A percentile compares a stretch with the other conserved stretches of the same genome.
Conservation (phyloP, 2,888 invertebrate genomes). For the Pseudococcus viburni region DNA sequence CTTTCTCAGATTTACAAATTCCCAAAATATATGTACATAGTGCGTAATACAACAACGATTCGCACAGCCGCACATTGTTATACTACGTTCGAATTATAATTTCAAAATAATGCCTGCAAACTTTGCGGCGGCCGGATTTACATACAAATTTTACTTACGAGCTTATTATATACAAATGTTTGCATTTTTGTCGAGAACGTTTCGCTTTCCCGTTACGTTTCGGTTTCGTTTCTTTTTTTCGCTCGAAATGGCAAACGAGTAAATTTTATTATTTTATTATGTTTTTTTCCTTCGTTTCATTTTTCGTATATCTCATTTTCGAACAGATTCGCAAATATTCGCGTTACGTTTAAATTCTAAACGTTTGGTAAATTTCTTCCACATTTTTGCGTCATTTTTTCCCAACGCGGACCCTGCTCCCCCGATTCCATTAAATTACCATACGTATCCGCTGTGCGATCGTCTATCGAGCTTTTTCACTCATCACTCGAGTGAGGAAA, state of each 20-base stretch:
- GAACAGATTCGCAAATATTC: neutral
- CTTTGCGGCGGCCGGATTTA: neutral
- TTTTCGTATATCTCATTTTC: neutral
- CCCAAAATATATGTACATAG: too few species aligned
- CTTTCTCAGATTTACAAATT: slow-evolving; percentile 15
- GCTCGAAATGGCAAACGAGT: neutral
- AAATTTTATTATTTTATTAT: too few species aligned
- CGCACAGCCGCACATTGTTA: neutral
- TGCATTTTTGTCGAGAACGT: neutral
- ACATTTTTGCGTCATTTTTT: neutral
- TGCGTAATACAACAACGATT: neutral
- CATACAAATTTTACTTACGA: slow-evolving; percentile 25
- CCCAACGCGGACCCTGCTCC: neutral
- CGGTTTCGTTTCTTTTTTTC: neutral
- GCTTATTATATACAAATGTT: slow-evolving; percentile 35
- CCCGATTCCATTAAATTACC: neutral
- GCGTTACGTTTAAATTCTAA: neutral
- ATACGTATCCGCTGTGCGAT: neutral
- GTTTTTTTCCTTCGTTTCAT: neutral
- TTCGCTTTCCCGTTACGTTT: neutral
- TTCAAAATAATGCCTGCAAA: slow-evolving; percentile 12
- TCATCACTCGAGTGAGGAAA: slow-evolving; percentile 16
- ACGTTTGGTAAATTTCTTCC: neutral
- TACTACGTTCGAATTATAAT: slow-evolving; percentile 32
- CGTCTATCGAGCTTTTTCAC: neutral